These are phyloP conservation scores for Trinectes maculatus DNA, from an alignment of 2,113 vertebrate genomes.

Conservation along the genomic window DNA sequence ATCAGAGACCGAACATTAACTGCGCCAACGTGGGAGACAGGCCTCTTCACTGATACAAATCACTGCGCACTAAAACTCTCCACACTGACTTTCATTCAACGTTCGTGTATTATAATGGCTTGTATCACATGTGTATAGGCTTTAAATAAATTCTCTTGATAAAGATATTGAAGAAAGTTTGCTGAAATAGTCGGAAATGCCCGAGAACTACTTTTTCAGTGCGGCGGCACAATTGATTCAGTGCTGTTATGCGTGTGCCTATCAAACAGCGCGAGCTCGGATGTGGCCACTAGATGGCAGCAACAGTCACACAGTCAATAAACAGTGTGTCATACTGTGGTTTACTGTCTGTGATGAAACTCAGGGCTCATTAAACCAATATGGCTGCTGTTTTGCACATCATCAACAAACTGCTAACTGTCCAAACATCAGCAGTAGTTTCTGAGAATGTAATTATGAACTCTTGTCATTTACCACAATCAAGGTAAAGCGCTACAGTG, in stretches of 20 bases:
- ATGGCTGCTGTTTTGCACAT: no score
- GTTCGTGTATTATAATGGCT: no score
- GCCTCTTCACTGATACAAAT: slow-evolving; percentile 30
- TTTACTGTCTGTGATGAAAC: no score
- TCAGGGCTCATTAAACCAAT: neutral
- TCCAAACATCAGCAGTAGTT: no score
- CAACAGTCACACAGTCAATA: slow-evolving; percentile 11
- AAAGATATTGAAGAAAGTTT: fast-evolving
- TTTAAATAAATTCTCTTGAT: no score
- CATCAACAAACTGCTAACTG: no score
- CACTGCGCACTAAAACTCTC: slow-evolving; percentile 13
- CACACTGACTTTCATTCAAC: neutral
- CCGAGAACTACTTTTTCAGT: slow-evolving; percentile 54
- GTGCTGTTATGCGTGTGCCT: neutral
- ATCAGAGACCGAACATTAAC: no score
- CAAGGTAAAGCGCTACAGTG: no score
- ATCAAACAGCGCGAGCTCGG: neutral
- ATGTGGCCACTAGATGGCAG: slow-evolving; percentile 48
- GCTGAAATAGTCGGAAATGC: neutral
- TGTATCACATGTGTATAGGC: fast-evolving
- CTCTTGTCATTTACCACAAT: no score
- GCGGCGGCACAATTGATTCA: slow-evolving; percentile 15
- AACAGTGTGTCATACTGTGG: neutral
- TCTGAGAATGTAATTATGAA: no score
- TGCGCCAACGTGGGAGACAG: no score